phyloP scores from a whole-genome alignment of 2,797 vertebrate genomes.

The Liasis olivaceus region DNA sequence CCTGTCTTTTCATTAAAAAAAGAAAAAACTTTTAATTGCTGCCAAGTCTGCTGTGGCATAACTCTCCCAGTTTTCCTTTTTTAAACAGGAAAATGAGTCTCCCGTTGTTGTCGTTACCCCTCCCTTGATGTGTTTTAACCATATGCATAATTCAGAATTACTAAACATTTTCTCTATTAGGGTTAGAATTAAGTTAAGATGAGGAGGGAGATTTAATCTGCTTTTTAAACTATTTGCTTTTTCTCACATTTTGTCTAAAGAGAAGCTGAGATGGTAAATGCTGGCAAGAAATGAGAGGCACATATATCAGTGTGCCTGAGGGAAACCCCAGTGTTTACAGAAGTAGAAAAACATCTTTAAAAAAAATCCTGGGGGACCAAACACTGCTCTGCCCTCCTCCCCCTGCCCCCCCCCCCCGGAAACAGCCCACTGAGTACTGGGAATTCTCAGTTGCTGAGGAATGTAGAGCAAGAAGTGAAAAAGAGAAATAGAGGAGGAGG shows the following conservation, averaged over 20 bases:
- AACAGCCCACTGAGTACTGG: background rate
- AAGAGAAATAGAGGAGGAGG: background rate
- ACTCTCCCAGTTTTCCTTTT: background rate
- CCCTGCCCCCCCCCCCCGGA: too few species aligned
- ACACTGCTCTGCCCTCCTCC: background rate
- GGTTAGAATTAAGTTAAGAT: background rate
- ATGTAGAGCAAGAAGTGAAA: background rate
- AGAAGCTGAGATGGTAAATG: background rate
- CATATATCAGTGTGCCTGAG: background rate
- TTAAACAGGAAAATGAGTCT: background rate
- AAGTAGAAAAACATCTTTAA: background rate
- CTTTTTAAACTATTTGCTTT: background rate
- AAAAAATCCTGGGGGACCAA: background rate
- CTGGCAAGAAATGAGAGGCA: background rate
- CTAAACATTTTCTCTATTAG: background rate
- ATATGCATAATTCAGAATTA: background rate
- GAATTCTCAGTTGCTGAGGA: background rate
- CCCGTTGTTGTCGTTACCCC: background rate
- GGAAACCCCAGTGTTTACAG: background rate
- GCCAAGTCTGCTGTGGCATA: background rate
- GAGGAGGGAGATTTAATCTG: background rate
- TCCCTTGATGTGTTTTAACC: background rate
- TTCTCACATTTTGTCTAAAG: background rate
- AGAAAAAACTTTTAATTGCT: background rate
- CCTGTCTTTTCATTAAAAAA: background rate